Evolutionary conservation across 1,140 invertebrate species (phyloP).

Genomic region (Cydia splendana): DNA sequence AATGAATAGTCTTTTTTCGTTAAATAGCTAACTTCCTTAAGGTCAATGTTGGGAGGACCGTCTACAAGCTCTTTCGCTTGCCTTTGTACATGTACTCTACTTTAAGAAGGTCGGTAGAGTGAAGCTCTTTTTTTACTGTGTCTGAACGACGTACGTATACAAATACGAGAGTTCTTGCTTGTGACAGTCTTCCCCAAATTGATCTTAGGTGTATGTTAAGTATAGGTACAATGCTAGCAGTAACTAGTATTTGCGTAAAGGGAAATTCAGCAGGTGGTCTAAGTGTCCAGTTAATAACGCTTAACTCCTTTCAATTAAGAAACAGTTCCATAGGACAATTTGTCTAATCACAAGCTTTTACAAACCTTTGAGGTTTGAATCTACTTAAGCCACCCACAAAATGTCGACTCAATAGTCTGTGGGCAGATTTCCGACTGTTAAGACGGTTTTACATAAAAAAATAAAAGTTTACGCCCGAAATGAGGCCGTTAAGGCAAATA

Average conservation of each 20-base stretch:
- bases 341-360: constrained; percentile 35
- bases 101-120: too few species aligned
- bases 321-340: constrained; percentile 16
- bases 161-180: background rate
- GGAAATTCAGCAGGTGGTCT: constrained; percentile 16
- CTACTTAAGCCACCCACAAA: background rate
- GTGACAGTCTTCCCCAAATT: background rate
- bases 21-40: too few species aligned
- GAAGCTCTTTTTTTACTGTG: background rate
- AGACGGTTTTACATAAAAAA: constrained; percentile 16
- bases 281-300: constrained; percentile 22
- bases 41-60: too few species aligned
- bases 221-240: background rate
- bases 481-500: constrained; percentile 36
- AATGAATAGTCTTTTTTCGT: too few species aligned
- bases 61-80: too few species aligned
- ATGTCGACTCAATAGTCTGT: background rate
- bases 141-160: too few species aligned
- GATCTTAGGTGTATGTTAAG: background rate
- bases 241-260: background rate
- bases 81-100: too few species aligned
- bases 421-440: background rate
- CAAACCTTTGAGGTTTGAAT: constrained; percentile 40
- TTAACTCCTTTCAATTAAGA: constrained; percentile 25
- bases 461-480: constrained; percentile 5